phyloP scores from a whole-genome alignment of 2,888 invertebrate species.

The Atethmia centrago region DNA sequence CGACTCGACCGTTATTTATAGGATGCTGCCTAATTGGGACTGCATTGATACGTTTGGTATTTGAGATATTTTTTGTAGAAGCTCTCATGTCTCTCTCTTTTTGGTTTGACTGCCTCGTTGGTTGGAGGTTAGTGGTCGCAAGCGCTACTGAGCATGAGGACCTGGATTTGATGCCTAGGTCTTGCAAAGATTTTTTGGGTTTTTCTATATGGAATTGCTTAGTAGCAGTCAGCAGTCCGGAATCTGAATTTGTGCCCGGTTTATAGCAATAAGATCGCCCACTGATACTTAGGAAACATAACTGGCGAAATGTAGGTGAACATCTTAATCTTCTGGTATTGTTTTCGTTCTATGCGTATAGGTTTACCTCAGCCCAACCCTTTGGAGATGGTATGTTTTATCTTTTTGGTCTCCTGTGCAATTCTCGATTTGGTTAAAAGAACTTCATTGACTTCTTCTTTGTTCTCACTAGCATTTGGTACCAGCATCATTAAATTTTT shows the following conservation, averaged over 20 bases:
- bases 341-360: too few relatives aligned
- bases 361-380: background rate
- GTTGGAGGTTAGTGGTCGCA: too few relatives aligned
- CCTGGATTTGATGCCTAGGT: background rate
- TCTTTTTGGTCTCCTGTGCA: background rate
- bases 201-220: background rate
- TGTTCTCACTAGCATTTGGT: background rate
- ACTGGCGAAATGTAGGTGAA: background rate
- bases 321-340: too few relatives aligned
- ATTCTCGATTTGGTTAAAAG: background rate
- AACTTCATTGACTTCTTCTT: background rate
- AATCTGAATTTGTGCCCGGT: background rate
- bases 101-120: background rate
- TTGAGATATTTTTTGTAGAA: background rate
- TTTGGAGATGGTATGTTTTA: background rate
- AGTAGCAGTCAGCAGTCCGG: background rate
- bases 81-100: background rate
- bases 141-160: background rate
- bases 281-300: background rate
- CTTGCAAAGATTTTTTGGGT: background rate
- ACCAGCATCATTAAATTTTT: background rate
- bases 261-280: background rate
- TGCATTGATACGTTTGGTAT: constrained; percentile 25
- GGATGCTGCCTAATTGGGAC: constrained; percentile 51
- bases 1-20: constrained; percentile 65